Percentiles rank a stretch among this genome's conserved stretches.
phyloP scores from a whole-genome alignment of 2,113 vertebrate species.

The Ctenomys sociabilis region DNA sequence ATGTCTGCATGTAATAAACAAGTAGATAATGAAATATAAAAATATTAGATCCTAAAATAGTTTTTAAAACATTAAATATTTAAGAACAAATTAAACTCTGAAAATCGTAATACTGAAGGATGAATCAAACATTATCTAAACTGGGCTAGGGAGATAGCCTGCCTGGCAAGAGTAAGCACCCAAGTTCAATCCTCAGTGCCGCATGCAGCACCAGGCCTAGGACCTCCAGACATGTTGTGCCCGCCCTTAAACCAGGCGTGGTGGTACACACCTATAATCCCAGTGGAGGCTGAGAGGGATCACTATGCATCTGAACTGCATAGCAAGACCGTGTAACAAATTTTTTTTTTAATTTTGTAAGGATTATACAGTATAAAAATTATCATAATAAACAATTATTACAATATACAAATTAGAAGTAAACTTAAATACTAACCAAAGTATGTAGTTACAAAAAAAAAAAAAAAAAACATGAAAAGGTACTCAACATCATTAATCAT shows the following conservation, averaged over 20 bases:
- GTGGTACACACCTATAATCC: too few relatives aligned
- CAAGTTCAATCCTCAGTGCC: too few relatives aligned
- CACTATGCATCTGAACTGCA: too few relatives aligned
- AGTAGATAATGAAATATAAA: neutral
- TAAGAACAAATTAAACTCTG: neutral
- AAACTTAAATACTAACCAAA: conserved; percentile 52
- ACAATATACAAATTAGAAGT: conserved; percentile 1
- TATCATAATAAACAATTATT: neutral
- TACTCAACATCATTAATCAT: neutral
- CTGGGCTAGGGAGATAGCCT: too few relatives aligned
- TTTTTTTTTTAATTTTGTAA: neutral
- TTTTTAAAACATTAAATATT: neutral
- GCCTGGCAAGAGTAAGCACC: too few relatives aligned
- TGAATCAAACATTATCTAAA: neutral
- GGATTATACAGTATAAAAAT: neutral
- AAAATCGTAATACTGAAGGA: neutral
- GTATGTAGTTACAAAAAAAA: neutral
- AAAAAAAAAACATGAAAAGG: conserved; percentile 19
- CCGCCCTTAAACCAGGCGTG: too few relatives aligned
- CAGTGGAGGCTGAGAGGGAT: too few relatives aligned
- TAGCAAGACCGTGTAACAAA: too few relatives aligned
- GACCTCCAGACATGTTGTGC: too few relatives aligned
- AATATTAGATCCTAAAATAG: neutral
- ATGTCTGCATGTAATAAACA: neutral
- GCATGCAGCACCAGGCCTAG: too few relatives aligned